Conservation (phyloP, 1,140 invertebrate genomes). For the Phthorimaea operculella region DNA sequence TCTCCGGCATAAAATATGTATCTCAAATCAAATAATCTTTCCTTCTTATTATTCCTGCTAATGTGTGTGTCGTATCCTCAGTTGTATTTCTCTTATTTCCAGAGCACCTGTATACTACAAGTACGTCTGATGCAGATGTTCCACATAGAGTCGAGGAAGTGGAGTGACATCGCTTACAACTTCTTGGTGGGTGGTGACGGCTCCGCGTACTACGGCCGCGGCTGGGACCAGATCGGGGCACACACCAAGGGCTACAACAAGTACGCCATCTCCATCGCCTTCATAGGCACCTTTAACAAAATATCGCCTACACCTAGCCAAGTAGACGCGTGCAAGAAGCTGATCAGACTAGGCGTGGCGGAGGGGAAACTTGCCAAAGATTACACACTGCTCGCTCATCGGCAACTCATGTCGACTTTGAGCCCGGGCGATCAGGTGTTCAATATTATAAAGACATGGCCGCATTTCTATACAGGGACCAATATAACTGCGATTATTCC, state of each 20-base stretch:
- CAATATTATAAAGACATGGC: constrained; percentile 70
- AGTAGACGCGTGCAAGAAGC: constrained; percentile 63
- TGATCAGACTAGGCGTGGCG: constrained; percentile 70
- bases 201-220: constrained; percentile 73
- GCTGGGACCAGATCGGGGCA: constrained; percentile 74
- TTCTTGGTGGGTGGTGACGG: constrained; percentile 82
- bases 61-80: no score
- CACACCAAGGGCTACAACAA: constrained; percentile 75
- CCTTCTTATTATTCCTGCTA: no score
- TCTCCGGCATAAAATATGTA: no score
- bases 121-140: constrained; percentile 75
- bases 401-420: constrained; percentile 70
- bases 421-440: constrained; percentile 73
- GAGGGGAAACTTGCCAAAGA: constrained; percentile 62
- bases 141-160: constrained; percentile 75
- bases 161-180: constrained; percentile 73
- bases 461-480: constrained; percentile 61
- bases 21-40: no score
- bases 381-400: constrained; percentile 73
- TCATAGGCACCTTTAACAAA: constrained; percentile 74
- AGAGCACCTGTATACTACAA: constrained; percentile 55
- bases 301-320: constrained; percentile 62
- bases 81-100: constrained; percentile 22
- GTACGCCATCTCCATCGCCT: constrained; percentile 73
- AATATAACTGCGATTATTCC: constrained; percentile 24